These are phyloP conservation scores for Tenualosa ilisha DNA, from an alignment of 2,797 vertebrate species.

Conservation along the genomic window DNA sequence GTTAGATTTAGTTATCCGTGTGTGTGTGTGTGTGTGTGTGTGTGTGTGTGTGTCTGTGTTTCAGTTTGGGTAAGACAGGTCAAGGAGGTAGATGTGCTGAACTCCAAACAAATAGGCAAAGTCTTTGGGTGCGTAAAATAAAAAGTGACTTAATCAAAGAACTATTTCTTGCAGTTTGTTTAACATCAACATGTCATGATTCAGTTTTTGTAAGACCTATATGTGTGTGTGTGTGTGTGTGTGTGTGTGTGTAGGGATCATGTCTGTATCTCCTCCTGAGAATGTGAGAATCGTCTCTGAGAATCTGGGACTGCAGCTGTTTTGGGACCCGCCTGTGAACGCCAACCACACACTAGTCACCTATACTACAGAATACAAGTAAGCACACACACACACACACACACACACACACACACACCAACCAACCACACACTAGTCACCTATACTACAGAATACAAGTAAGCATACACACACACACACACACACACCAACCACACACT, in stretches of 20 bases:
- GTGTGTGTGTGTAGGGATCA: background rate
- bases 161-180: no score
- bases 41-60: background rate
- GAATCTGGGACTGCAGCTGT: background rate
- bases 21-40: background rate
- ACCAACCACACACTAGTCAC: background rate
- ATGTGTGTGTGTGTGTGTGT: constrained; percentile 5
- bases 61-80: background rate
- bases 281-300: background rate
- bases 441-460: no score
- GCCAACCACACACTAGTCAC: background rate
- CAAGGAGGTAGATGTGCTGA: no score
- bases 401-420: background rate
- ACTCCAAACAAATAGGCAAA: no score
- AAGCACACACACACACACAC: background rate
- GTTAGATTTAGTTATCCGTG: no score
- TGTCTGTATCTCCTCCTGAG: background rate
- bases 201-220: background rate
- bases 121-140: no score
- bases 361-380: background rate
- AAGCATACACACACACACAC: no score
- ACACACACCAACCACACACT: no score
- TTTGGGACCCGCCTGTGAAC: background rate
- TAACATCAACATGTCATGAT: no score
- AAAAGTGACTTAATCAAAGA: no score